Base-by-base conservation (phyloP, 2,888 invertebrate species). In the Apodemia mormo region DNA sequence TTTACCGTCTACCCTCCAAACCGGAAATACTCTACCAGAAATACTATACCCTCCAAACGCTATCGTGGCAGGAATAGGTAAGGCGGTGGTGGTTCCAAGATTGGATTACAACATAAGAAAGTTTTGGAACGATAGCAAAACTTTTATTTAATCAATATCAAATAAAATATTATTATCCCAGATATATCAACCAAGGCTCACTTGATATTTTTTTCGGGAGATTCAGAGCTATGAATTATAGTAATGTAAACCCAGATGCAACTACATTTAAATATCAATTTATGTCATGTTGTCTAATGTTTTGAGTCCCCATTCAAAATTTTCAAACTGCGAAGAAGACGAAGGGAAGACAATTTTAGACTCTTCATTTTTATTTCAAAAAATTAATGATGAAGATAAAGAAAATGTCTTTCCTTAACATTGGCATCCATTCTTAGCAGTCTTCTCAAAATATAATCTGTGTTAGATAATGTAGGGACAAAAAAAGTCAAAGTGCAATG, bases 131-230 rank as follows among this genome's bases (percentile, higher is more conserved):
- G 37, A 40, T 67, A 56, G 54, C 70, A 22, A 64, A 68, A 10
- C 52, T 72, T 29, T 66, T 70, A 37, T 70, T 68, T 40, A 22
- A 37, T 22, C 43, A 68, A 66, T 71, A 58, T 49, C 52, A 56
- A 22, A 49, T 71, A 49, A 40, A 66, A 56, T 71, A 58, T 61
- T 68, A 66, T 30, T 66, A 71, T 29, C 69, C 58, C 2, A 54
- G 69, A 52, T 33, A 4, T 64, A 14, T 65, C 5, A 68, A 68
- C 33, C 68, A 65, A 30, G 70, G 68, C 56, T 66, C 68, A 14
- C 64, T 71, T 12, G 70, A 71, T 22, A 69, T 66, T n/a, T 71
- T 68, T 52, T 71, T 71, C 45, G 70, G 70, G 14, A 52, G 68
- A 12, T 14, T 71, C 12, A 49, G 70, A 30, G 45, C 65, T 29